Evolutionary conservation across 2,888 invertebrate genomes (phyloP), one percentile per base, ranked within the genome.

Genomic region (Sturmia bella): DNA sequence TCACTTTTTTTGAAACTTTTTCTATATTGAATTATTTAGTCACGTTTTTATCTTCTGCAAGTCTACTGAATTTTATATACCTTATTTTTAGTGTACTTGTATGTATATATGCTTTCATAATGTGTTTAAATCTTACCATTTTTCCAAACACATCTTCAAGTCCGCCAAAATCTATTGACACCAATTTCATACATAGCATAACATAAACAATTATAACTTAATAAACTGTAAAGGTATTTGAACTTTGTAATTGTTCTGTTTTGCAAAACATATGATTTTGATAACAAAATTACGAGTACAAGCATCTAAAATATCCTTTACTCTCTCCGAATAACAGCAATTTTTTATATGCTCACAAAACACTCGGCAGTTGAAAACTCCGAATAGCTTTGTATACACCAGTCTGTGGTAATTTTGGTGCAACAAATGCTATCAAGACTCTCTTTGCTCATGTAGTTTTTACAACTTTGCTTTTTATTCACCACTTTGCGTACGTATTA

Each of bases 191-290:
- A 32, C 9, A 7, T 32, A 32, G 7, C 32, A 3, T 9, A 32
- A 1, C 32, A 32, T 1, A 3, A 32, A 32, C 6, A 7, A 37
- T 6, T 39, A 6, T 19, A 57, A 27, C 24, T 45, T 17, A 41
- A 32, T 37, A 5, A 24, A 37, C n/a, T 45, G 57, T n/a, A 37
- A 57, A 69, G 32, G 56, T n/a, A 70, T 70, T 70, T 50, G 43
- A 57, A 57, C 12, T 17, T 54, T 15, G n/a, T 45, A 12, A 39
- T 61, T 87, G 85, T 85, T 86, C 85, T 85, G 85, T 86, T 86
- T 87, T 85, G 79, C 78, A 70, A 52, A 70, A 59, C 82, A 82
- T 84, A 84, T 85, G 69, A 86, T 85, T 86, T 86, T 86, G 9
- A 15, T 56, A 76, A 27, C 32, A 17, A 61, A 61, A 56, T 63